A percentile compares a stretch with the other conserved stretches of the same genome.
phyloP scores from a whole-genome alignment of 1,140 invertebrate species.

The Conus ventricosus region DNA sequence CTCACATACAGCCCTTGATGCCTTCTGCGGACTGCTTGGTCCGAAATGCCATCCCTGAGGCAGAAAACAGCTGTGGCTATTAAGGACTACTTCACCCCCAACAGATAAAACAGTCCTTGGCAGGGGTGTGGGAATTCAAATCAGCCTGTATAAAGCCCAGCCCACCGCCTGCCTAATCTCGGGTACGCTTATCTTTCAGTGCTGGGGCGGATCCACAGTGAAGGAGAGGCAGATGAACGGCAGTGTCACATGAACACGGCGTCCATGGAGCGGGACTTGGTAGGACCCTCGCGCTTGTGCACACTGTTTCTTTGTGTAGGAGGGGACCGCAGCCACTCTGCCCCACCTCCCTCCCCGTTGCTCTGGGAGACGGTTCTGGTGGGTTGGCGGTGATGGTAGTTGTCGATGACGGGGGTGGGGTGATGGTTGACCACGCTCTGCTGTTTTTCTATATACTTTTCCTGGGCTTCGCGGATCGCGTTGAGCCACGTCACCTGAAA shows the following conservation, averaged over 20 bases:
- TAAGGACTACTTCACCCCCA: too few species aligned
- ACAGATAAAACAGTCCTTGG: too few species aligned
- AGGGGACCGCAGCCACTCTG: neutral
- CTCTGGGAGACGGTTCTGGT: neutral
- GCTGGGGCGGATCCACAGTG: neutral
- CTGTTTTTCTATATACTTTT: conserved; percentile 75
- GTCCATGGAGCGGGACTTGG: conserved; percentile 54
- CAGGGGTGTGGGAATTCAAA: too few species aligned
- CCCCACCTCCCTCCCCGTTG: neutral
- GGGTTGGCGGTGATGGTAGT: neutral
- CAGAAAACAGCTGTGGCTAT: too few species aligned
- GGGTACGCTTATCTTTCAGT: too few species aligned
- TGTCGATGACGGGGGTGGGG: neutral
- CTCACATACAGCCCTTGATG: too few species aligned
- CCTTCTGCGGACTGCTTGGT: too few species aligned
- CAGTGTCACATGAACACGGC: conserved; percentile 48
- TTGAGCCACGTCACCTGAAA: conserved; percentile 76
- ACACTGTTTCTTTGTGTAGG: conserved; percentile 16
- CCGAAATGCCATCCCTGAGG: too few species aligned
- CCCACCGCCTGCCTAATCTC: too few species aligned
- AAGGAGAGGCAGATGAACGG: neutral
- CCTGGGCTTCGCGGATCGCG: conserved; percentile 77
- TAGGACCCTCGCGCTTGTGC: conserved; percentile 30
- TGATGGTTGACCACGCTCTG: conserved; percentile 42
- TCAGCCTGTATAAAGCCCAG: too few species aligned